Evolutionary conservation across 2,888 invertebrate species (phyloP), one percentile per base, ranked within the genome.

Genomic region (Onchidella celtica): DNA sequence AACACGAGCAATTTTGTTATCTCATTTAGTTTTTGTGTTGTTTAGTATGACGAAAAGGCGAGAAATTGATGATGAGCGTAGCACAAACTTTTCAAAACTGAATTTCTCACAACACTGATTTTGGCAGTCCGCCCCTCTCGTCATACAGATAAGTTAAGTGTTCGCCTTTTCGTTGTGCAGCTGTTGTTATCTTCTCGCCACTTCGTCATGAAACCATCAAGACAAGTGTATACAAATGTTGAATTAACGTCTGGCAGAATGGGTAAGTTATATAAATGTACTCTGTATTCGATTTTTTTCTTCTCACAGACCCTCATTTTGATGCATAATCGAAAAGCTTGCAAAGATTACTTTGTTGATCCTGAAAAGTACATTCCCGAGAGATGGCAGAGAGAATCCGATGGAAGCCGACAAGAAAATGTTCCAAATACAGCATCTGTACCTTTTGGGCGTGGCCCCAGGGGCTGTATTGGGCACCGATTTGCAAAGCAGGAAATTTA

Each of bases 381-480:
- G 63, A 74, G 91, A n/a, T 91, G 91, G 91, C 55, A 90, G 72
- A 73, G 79, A 4, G 86, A 87, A 29, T 63, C 72, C 0, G 85
- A 87, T 84, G 17, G 36, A 3, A 69, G 57, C 1, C 34, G 24
- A 32, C 38, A 40, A 36, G 36, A 76, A 9, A 14, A 29, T 36
- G 36, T 76, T 24, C 81, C 75, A 0, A 76, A 65, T 27, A 68
- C 69, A 68, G 81, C 76, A 2, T 59, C 66, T 1, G 36, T 81
- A 4, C 81, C 81, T 2, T 81, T 81, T 61, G 76, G 81, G 0
- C 87, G 87, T 69, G 90, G 89, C 0, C 85, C 89, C 4, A 78
- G 91, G 66, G 90, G 89, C 86, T 91, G 91, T 81, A 75, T 90
- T 24, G 95, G 94, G 3, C 89, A 94, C 69, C 89, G 94, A 72